Base-by-base conservation (phyloP, 1,140 invertebrate genomes). In the Hycleus cichorii region DNA sequence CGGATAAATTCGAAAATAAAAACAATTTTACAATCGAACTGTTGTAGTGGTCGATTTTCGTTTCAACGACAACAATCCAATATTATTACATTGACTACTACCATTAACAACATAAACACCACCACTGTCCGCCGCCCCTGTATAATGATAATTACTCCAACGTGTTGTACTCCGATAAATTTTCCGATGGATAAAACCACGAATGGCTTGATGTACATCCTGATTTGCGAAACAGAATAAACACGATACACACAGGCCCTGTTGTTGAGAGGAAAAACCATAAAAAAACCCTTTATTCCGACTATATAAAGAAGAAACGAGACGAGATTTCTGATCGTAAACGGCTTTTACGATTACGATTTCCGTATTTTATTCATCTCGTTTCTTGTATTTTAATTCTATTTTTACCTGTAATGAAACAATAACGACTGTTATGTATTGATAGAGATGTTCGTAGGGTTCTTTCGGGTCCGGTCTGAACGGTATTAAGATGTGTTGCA, bases 221-320 rank as follows among this genome's bases (percentile, higher is more conserved):
- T 91, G 89, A 72, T 95, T 95, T 66, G 88, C 90, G 76, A 94
- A 95, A 70, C 92, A 95, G 72, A 94, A 93, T 3, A 95, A 77
- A 25, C 90, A 79, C 0, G 91, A 84, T 0, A 95, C 89, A 58
- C 87, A 88, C 8, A 92, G 79, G 49, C 92, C 92, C 88, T 95
- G 56, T 43, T 66, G 32, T 32, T 5, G 32, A 32, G 7, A 32
- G 2, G 4, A 32, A 32, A 32, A 4, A 32, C 1, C 18, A 18
- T 18, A 1, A 18, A 18, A 18, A 18, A 18, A 18, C 0, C 18
- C 18, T 18, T 18, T 18, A 18, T 18, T 18, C 18, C 18, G 18
- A 18, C 1, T 18, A 18, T 18, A 18, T 18, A 18, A 18, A 18
- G 18, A 18, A 18, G 18, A 18, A 18, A 18, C 18, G 18, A 18